These are phyloP conservation scores for Drosophila macrospina DNA, from an alignment of 2,888 invertebrate species.

Conservation along the genomic window DNA sequence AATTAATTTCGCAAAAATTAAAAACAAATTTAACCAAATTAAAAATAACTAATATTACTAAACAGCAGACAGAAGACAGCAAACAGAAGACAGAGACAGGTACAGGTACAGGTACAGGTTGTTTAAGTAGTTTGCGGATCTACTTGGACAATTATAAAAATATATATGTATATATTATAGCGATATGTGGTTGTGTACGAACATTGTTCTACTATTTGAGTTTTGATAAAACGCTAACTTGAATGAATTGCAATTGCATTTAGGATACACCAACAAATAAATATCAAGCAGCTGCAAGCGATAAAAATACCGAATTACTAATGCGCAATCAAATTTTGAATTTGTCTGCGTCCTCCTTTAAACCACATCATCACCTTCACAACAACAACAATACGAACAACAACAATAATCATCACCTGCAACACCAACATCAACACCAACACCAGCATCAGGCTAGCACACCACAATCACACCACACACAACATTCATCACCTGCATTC, in stretches of 20 bases:
- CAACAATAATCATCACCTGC: slow-evolving; percentile 67
- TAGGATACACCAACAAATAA: slow-evolving; percentile 83
- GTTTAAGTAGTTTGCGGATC: slow-evolving; percentile 14
- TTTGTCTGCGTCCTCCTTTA: slow-evolving; percentile 75
- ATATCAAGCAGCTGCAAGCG: slow-evolving; percentile 73
- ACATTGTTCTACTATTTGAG: background rate
- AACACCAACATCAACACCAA: slow-evolving; percentile 52
- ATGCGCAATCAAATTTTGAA: slow-evolving; percentile 83
- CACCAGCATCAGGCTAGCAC: slow-evolving; percentile 73
- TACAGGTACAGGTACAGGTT: background rate
- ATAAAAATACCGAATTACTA: slow-evolving; percentile 78
- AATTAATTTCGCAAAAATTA: slow-evolving; percentile 23
- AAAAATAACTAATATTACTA: slow-evolving; percentile 34
- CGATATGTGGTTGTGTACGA: slow-evolving; percentile 8
- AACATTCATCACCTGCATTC: slow-evolving; percentile 84
- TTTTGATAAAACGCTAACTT: background rate
- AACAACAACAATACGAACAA: slow-evolving; percentile 71
- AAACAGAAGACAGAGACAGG: slow-evolving; percentile 5
- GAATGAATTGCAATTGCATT: slow-evolving; percentile 44
- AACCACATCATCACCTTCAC: slow-evolving; percentile 53
- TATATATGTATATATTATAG: slow-evolving; percentile 12
- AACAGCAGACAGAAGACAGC: slow-evolving; percentile 12
- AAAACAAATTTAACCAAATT: slow-evolving; percentile 29
- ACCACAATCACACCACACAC: slow-evolving; percentile 74
- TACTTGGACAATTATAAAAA: slow-evolving; percentile 23